Percentiles rank a stretch among this genome's conserved stretches.
phyloP scores from a whole-genome alignment of 2,113 vertebrate species.

The Myiagra hebetior region DNA sequence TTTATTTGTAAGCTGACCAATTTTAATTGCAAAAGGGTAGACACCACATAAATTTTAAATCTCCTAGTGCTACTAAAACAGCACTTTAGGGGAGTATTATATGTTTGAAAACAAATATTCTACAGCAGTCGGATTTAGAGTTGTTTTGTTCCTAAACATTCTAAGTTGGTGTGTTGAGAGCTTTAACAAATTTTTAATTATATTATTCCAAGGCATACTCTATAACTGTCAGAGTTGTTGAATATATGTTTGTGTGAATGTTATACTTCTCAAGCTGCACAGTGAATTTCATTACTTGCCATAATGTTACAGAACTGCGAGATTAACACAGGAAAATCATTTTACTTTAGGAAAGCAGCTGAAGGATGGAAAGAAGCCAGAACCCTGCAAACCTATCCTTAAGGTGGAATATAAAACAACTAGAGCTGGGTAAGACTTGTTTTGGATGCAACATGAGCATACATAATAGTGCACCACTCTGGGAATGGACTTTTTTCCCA shows the following conservation, averaged over 20 bases:
- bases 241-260: not conserved
- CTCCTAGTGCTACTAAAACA: not conserved
- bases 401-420: slow-evolving; percentile 99
- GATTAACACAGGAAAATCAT: slow-evolving; percentile 72
- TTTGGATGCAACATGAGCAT: not conserved
- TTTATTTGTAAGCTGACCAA: not conserved
- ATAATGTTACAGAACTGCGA: not conserved
- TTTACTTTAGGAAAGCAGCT: slow-evolving; percentile 93
- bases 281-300: not conserved
- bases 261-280: not conserved
- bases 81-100: not conserved
- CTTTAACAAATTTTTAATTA: not conserved
- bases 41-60: not conserved
- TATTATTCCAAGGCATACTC: not conserved
- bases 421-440: slow-evolving; percentile 84
- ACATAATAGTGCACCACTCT: not conserved
- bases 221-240: not conserved
- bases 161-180: not conserved
- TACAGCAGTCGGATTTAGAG: not conserved
- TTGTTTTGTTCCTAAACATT: not conserved
- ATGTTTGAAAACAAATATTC: not conserved
- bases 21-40: not conserved
- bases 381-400: slow-evolving; percentile 98
- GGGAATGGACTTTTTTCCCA: not conserved
- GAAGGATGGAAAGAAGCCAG: slow-evolving; percentile 99